phyloP scores from a whole-genome alignment of 2,888 invertebrate species.

The Metacarcinus magister region DNA sequence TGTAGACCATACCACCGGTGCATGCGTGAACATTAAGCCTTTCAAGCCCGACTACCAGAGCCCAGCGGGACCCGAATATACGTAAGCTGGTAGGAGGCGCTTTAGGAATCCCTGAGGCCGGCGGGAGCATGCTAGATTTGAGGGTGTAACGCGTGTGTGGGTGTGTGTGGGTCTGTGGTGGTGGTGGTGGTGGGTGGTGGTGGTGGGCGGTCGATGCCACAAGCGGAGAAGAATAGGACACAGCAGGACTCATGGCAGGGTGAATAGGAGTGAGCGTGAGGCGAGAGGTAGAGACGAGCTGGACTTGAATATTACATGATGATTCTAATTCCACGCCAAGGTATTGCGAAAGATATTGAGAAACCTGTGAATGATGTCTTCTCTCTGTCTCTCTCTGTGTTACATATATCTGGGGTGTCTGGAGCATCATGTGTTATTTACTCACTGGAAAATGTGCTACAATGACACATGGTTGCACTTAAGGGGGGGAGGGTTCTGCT shows the following conservation, averaged over 20 bases:
- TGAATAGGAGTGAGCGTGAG: neutral
- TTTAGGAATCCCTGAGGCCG: neutral
- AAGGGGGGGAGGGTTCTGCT: neutral
- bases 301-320: neutral
- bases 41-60: neutral
- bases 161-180: neutral
- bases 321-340: neutral
- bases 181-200: neutral
- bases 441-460: neutral
- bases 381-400: conserved; percentile 43
- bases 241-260: neutral
- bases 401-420: neutral
- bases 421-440: neutral
- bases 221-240: neutral
- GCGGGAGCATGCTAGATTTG: neutral
- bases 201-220: neutral
- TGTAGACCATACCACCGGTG: neutral
- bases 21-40: neutral
- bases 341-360: neutral
- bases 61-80: neutral
- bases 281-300: neutral
- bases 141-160: neutral
- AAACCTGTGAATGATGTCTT: neutral
- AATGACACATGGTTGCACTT: no score
- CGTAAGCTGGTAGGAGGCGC: conserved; percentile 6